Percentiles rank a stretch among this genome's conserved stretches.
phyloP scores from a whole-genome alignment of 2,888 invertebrate genomes.

The Pardosa pseudoannulata region DNA sequence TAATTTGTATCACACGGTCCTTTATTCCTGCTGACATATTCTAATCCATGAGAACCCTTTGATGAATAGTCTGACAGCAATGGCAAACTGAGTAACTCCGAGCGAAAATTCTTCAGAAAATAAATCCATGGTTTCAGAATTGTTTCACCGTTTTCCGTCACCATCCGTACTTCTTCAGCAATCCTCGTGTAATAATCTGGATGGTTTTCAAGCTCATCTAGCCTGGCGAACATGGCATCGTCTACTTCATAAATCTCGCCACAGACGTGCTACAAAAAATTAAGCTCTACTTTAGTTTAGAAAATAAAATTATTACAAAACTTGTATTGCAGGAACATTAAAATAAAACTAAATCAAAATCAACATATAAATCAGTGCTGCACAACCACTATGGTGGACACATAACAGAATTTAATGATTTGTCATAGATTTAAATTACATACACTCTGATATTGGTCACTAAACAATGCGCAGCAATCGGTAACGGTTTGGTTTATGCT shows the following conservation, averaged over 20 bases:
- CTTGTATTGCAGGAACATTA: no score
- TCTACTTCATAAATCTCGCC: constrained; percentile 93
- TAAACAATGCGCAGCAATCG: no score
- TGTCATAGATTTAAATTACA: no score
- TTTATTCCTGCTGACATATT: constrained; percentile 85
- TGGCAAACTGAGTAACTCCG: constrained; percentile 81
- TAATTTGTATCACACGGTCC: constrained; percentile 38
- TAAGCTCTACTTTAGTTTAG: no score
- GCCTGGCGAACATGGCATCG: constrained; percentile 83
- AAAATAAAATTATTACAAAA: no score
- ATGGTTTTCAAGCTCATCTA: constrained; percentile 90
- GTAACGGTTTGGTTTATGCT: no score
- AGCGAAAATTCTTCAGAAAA: constrained; percentile 84
- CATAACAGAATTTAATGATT: no score
- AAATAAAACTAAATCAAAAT: no score
- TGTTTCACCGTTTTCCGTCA: constrained; percentile 73
- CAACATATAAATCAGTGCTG: no score
- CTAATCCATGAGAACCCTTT: constrained; percentile 82
- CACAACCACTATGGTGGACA: no score
- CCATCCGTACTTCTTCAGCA: constrained; percentile 80
- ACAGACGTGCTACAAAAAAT: constrained; percentile 80
- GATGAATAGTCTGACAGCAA: constrained; percentile 83
- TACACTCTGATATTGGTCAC: no score
- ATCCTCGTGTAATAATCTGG: constrained; percentile 88
- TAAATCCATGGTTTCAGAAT: constrained; percentile 85